Evolutionary conservation across 2,113 vertebrate species (phyloP), one percentile per base, ranked within the genome.

Genomic region (Tetrax tetrax): DNA sequence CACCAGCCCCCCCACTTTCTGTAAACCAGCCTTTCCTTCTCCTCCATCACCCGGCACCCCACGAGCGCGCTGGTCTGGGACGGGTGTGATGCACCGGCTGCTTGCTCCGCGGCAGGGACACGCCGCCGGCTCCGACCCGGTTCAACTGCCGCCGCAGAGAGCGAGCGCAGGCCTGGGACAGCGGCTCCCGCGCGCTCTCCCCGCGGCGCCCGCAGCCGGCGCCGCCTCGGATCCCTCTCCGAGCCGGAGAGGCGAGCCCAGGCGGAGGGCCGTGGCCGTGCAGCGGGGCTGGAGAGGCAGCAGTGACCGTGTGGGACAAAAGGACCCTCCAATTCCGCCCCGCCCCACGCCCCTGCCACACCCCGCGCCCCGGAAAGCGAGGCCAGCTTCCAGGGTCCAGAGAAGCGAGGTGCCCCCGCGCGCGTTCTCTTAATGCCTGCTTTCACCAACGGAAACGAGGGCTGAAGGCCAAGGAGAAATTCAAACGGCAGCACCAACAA

Each of bases 401-500:
- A 91, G 64, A 47, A 61, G 88, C 31, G 41, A 25, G 87, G 38
- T 13, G 9, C 35, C 61, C 84, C 47, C 14, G 11, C 0, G 1
- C 17, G 31, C 0, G 13, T 51, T 13, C 82, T 24, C 83, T 60
- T 50, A 79, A 80, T 3, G 59, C 89, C 74, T 54, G 74, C 83
- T 2, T 84, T 65, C 96, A 85, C 17, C 68, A 28, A 53, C 11
- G 16, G 74, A 72, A 77, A 38, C 2, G 5, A 92, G 80, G 86
- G 43, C 18, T 74, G 94, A 81, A 69, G 24, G 79, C 83, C 37
- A 22, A 87, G 83, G 78, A 90, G 37, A 81, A 89, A 96, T 69
- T 66, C 66, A 84, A 94, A 94, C 4, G 35, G 83, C 90, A 95
- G 89, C 89, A 89, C 90, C 92, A 37, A 87, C 8, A 57, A 57